Conservation (phyloP, 2,797 vertebrate species). For the Alca torda region DNA sequence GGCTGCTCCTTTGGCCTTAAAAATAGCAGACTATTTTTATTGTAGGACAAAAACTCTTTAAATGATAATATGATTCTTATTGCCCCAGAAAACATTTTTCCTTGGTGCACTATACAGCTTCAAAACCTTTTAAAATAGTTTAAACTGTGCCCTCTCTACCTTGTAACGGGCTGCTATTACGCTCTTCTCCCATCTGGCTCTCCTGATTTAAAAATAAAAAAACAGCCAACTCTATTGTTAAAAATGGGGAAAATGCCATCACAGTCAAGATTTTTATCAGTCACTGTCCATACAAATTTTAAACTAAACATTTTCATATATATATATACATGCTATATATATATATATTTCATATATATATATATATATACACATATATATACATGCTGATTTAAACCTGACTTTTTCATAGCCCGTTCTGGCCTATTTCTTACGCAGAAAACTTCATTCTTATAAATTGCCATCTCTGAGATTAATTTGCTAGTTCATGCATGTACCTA, state of each 20-base stretch:
- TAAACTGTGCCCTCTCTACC: neutral
- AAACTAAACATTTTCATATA: neutral
- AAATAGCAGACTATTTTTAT: neutral
- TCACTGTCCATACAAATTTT: neutral
- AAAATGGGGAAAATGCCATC: neutral
- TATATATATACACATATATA: neutral
- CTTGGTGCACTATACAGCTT: neutral
- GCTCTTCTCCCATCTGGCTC: neutral
- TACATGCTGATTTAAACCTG: neutral
- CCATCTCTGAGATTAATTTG: neutral
- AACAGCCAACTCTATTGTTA: neutral
- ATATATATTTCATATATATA: too few species aligned
- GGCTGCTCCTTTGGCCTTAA: slow-evolving; percentile 3
- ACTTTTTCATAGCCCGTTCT: neutral
- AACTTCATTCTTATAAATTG: neutral
- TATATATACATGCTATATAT: neutral
- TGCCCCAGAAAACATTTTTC: neutral
- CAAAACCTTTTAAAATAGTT: neutral
- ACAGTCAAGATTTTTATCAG: neutral
- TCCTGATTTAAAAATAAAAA: neutral
- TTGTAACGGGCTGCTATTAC: neutral
- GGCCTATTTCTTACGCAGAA: neutral
- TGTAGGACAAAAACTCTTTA: neutral
- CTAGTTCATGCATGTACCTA: neutral
- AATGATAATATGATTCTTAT: neutral